Base-by-base conservation (phyloP, 2,888 invertebrate genomes). In the Papilio gigon region DNA sequence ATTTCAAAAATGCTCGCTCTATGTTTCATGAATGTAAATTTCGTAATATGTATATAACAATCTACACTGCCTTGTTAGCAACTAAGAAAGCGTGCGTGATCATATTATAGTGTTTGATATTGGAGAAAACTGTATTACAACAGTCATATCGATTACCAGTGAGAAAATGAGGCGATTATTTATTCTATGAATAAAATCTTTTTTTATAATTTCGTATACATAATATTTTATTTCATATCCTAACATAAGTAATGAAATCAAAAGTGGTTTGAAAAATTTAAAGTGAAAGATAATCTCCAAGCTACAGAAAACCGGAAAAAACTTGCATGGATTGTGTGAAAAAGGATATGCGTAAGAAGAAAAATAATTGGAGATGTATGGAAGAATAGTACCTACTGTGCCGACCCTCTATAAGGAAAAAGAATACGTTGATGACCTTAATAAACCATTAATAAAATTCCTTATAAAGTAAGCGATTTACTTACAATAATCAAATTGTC, bases 161-260 rank as follows among this genome's bases (percentile, higher is more conserved):
- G 56, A 62, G 40, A 68, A 53, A 70, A 37, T n/a, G 69, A 69
- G 65, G 65, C 76, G 74, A 79, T 81, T 88, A 90, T 90, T 90
- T 90, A 90, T 90, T 89, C 84, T 87, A 84, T 87, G 89, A 90
- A 90, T 90, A 89, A 90, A 88, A 73, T 79, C 72, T 77, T 76
- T 76, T 76, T 76, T 72, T 69, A 69, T 71, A 70, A 37, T 65
- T 69, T 69, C 56, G 12, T 65, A 69, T 61, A 12, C 63, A 44
- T 50, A 73, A 70, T 5, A 70, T 71, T 68, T 63, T 62, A 60
- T 65, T 66, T 59, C 9, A 37, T 14, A 20, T 11, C 22, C 40
- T 20, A 37, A 35, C n/a, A 6, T 17, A 37, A 35, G 14, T 44
- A n/a, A 22, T 53, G 12, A n/a, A n/a, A n/a, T n/a, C n/a, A n/a